Evolutionary conservation across 2,113 vertebrate species (phyloP).

Genomic region (Nycticryphes semicollaris): DNA sequence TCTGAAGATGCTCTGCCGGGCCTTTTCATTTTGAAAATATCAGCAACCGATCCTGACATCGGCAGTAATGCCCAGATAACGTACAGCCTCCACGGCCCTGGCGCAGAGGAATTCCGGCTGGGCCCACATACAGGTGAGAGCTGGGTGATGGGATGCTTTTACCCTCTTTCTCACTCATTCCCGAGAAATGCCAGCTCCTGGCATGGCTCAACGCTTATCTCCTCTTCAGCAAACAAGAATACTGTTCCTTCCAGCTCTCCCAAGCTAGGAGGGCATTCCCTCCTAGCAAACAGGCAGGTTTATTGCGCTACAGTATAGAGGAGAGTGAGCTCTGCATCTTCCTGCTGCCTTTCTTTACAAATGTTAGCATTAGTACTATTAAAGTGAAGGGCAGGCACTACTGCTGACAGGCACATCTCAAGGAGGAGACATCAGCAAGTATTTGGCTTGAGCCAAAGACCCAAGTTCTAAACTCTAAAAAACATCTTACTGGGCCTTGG

Average conservation of each 20-base stretch:
- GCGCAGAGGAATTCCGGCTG: conserved; percentile 87
- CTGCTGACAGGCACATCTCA: not conserved
- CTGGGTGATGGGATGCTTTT: not conserved
- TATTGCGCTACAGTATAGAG: not conserved
- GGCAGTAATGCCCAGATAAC: conserved; percentile 89
- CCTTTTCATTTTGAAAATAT: conserved; percentile 84
- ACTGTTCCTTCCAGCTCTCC: not conserved
- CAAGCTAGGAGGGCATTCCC: not conserved
- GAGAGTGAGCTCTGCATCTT: not conserved
- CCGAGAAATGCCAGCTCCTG: accelerated
- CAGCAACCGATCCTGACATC: conserved; percentile 84
- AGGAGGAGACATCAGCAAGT: not conserved
- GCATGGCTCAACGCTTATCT: not conserved
- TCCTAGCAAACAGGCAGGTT: not conserved
- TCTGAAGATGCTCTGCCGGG: conserved; percentile 85
- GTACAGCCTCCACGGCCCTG: conserved; percentile 88
- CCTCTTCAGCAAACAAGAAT: not conserved
- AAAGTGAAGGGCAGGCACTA: not conserved
- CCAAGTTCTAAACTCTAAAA: not conserved
- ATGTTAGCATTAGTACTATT: not conserved
- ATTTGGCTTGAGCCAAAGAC: not conserved
- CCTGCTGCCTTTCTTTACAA: not conserved
- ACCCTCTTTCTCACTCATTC: not conserved
- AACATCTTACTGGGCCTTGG: accelerated
- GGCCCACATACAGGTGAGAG: conserved; percentile 86